Evolutionary conservation across 1,140 invertebrate genomes (phyloP), one percentile per base, ranked within the genome.

Genomic region (Psix sp.): DNA sequence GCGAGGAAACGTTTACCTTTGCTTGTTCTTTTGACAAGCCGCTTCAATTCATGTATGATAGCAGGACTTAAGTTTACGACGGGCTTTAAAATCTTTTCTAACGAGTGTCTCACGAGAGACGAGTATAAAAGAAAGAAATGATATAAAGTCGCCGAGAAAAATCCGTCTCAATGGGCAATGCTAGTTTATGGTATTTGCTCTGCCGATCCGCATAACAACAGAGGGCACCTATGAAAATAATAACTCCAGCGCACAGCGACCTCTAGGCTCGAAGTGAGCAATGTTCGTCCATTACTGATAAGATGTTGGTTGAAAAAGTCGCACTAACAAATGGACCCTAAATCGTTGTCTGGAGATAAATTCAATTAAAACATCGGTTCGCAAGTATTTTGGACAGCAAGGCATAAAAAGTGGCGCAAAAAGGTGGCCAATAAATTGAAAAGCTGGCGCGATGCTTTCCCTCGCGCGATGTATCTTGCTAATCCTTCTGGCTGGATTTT

Each of bases 1-100:
- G 45, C 40, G 40, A 54, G 49, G 15, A 51, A 57, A 51, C 57
- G 51, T 71, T 63, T 62, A 49, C 49, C 51, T 63, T 35, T 57
- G 40, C 24, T 29, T 42, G 38, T 57, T 63, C 51, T 57, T 71
- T 71, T 71, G 67, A 71, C 57, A 33, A 39, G 51, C 67, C 67
- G 67, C 67, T 57, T 66, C 48, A 57, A 59, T 66, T 66, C 52
- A 66, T 51, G 52, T 48, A 40, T 45, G 67, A 71, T 71, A 59
- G 68, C 20, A 51, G 42, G 51, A 51, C 45, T 43, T 43, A 52
- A 57, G 59, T 72, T 72, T 72, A 72, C 33, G 68, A 56, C 56
- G 18, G 59, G 38, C 33, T 57, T 72, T 65, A 63, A 65, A 72
- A 49, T 59, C 45, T 65, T 72, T 72, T 59, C 68, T 65, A 72